Conservation (phyloP, 2,888 invertebrate genomes). For the Pyrgus malvae region DNA sequence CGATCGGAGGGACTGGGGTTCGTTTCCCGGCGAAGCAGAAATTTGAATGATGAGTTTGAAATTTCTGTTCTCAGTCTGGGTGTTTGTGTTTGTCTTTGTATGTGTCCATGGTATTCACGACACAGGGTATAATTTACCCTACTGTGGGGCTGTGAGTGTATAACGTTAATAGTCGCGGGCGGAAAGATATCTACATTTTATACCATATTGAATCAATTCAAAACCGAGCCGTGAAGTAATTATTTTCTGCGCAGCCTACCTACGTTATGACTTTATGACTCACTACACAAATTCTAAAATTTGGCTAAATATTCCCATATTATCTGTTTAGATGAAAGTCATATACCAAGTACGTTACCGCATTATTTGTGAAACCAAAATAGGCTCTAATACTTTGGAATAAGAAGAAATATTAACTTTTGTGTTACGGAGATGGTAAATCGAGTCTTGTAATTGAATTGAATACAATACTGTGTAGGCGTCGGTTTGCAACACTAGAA, state of each 20-base stretch:
- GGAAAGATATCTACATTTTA: too few species aligned
- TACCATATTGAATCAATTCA: conserved; percentile 37
- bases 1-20: too few species aligned
- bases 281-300: conserved; percentile 52
- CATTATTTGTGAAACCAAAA: neutral
- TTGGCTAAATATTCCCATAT: conserved; percentile 26
- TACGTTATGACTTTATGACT: conserved; percentile 55
- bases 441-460: conserved; percentile 39
- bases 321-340: conserved; percentile 23
- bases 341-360: neutral
- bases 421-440: neutral
- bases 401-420: conserved; percentile 1
- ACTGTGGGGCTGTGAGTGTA: too few species aligned
- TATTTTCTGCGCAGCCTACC: conserved; percentile 54
- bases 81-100: too few species aligned
- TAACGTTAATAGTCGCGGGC: too few species aligned
- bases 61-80: too few species aligned
- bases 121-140: too few species aligned
- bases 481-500: conserved; percentile 56
- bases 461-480: conserved; percentile 62
- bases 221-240: conserved; percentile 52
- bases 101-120: too few species aligned
- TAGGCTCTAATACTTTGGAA: conserved; percentile 5
- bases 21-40: too few species aligned
- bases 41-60: too few species aligned